Evolutionary conservation across 1,140 invertebrate genomes (phyloP), one percentile per base, ranked within the genome.

Genomic region (Caerostris extrusa): DNA sequence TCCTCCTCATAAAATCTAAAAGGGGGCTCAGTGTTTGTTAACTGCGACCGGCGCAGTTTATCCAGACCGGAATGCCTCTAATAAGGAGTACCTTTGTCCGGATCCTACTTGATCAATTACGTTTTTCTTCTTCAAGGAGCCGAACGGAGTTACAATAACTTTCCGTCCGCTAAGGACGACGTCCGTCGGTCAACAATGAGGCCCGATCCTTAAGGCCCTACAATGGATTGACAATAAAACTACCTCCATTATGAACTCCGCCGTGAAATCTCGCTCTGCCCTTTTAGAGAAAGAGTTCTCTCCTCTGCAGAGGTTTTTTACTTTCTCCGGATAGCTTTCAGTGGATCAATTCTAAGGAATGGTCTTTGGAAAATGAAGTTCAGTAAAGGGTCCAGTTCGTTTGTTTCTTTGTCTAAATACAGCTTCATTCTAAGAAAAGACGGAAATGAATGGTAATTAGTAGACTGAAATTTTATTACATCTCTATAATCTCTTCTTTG

Each of bases 51-150:
- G 88, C 58, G 90, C 90, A 91, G 90, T 91, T 90, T 90, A 90
- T 90, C 77, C 90, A 91, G 90, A 56, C 88, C 69, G 60, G 90
- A 91, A 83, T 82, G 90, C 61, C 81, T 67, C 81, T 91, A 91
- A 91, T 91, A 91, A 91, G 90, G 90, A 91, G 55, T 19, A 85
- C 90, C 81, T 91, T 91, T 91, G 90, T 91, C 77, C 77, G 69
- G 88, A 90, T 77, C 69, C 60, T 77, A 71, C 90, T 91, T 91
- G 77, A 91, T 91, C 90, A 91, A 91, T 91, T 91, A 85, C 90
- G 90, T 90, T 90, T 90, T 90, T 90, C 88, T 90, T 90, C 69
- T 90, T 56, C 50, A 12, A 17, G 55, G 60, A 56, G 64, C 17
- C 58, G 56, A 90, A 77, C 69, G 81, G 90, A 82, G 90, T 91